These are phyloP conservation scores for Labeo catla DNA, from an alignment of 2,113 vertebrate genomes.

Conservation along the genomic window DNA sequence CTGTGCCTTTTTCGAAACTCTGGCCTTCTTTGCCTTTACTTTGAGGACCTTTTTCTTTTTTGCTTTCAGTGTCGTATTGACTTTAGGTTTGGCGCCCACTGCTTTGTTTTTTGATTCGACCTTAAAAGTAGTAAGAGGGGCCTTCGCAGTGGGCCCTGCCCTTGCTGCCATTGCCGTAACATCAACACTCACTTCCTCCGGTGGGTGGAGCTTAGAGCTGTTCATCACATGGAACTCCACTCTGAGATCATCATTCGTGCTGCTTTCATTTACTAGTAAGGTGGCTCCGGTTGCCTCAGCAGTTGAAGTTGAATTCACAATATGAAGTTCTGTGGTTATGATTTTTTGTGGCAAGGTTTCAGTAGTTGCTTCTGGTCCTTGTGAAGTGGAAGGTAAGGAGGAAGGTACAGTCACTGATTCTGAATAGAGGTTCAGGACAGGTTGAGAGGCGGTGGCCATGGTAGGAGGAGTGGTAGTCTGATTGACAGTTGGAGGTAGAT, in stretches of 20 bases:
- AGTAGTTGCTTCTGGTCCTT: conserved; percentile 2
- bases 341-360: neutral
- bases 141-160: neutral
- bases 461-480: neutral
- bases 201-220: conserved; percentile 24
- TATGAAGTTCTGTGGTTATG: neutral
- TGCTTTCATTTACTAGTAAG: conserved; percentile 28
- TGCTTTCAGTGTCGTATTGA: conserved; percentile 27
- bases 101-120: conserved; percentile 9
- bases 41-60: conserved; percentile 48
- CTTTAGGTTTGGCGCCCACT: conserved; percentile 15
- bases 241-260: conserved; percentile 32
- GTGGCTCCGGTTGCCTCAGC: neutral
- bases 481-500: conserved; percentile 21
- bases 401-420: conserved; percentile 11
- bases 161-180: conserved; percentile 20
- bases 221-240: conserved; percentile 34
- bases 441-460: conserved; percentile 10
- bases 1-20: conserved; percentile 29
- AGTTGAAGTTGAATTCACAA: neutral
- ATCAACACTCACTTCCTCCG: conserved; percentile 35
- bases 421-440: conserved; percentile 12
- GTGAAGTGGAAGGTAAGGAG: conserved; percentile 5
- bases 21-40: conserved; percentile 7
- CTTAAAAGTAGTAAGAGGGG: neutral